Base-by-base conservation (phyloP, 2,888 invertebrate species). In the Resseliella maxima region DNA sequence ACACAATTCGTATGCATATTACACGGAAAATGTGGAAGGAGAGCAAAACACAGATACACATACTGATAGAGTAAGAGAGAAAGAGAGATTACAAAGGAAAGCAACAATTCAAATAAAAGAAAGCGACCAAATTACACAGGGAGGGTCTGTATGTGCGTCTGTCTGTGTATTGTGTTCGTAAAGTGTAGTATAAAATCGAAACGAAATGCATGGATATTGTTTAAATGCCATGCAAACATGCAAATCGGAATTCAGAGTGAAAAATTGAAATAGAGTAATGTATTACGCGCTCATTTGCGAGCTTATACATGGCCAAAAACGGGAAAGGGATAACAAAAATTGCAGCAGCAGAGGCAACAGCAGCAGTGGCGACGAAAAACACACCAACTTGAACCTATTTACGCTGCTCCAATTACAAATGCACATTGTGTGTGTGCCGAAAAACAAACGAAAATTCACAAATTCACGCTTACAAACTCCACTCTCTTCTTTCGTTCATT, bases 351-450 rank as follows among this genome's bases (percentile, higher is more conserved):
- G 50, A 12, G 6, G 12, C 5, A 5, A 50, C 50, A 50, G 50
- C 10, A 50, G 15, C 2, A 50, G 50, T 41, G 12, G 5, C 5
- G 50, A 41, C 5, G 6, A 5, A 41, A 41, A 50, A 6, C 50
- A 41, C 50, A 18, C 27, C 27, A 59, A 59, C 24, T 5, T 59
- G 6, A 72, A 31, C 72, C 31, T 72, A 72, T 72, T 72, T 72
- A 72, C 18, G 72, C 1, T 72, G 72, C 2, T 72, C 72, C 72
- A 72, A 72, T 72, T 72, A 72, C 72, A 72, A 27, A 72, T 15
- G 12, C 15, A 31, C 72, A 18, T 15, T 31, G n/a, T 59, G n/a
- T 59, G 18, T 72, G 31, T 72, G 8, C 18, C 59, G 24, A 24
- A 59, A 27, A 59, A 72, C 31, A 31, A 72, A 72, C 15, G n/a